A percentile compares a stretch with the other conserved stretches of the same genome.
Evolutionary conservation across 2,888 invertebrate genomes (phyloP).

Genomic region (Nomada lathburiana): DNA sequence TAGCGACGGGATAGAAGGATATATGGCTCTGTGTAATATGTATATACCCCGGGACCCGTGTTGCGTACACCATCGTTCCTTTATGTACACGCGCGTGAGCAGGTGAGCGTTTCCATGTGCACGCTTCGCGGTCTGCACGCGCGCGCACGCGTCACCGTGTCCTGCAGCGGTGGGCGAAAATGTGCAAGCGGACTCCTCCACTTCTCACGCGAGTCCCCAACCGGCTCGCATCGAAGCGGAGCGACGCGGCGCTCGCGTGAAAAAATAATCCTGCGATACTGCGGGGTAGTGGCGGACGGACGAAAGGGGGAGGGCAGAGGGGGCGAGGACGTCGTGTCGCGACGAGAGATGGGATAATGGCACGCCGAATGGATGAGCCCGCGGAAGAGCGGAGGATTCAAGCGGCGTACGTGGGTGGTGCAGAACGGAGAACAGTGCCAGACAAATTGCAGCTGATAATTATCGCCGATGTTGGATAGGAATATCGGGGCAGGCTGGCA

Average conservation of each 20-base stretch:
- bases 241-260: constrained; percentile 60
- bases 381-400: constrained; percentile 22
- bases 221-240: constrained; percentile 66
- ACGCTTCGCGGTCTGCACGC: background rate
- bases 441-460: constrained; percentile 59
- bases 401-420: constrained; percentile 41
- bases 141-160: background rate
- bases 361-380: constrained; percentile 36
- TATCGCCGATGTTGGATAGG: constrained; percentile 38
- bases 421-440: constrained; percentile 36
- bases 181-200: constrained; percentile 25
- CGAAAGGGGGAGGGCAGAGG: background rate
- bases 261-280: constrained; percentile 42
- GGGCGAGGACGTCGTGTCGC: background rate
- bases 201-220: constrained; percentile 69
- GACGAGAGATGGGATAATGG: constrained; percentile 37
- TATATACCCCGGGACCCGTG: constrained; percentile 67
- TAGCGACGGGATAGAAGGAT: constrained; percentile 72
- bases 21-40: constrained; percentile 69
- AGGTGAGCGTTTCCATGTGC: constrained; percentile 47
- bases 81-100: constrained; percentile 31
- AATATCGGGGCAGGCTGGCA: constrained; percentile 20
- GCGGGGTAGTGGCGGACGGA: background rate
- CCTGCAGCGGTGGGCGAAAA: constrained; percentile 11
- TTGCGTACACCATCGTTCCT: constrained; percentile 69